Evolutionary conservation across 2,888 invertebrate species (phyloP), one percentile per base, ranked within the genome.

Genomic region (Toxonevra muliebris): DNA sequence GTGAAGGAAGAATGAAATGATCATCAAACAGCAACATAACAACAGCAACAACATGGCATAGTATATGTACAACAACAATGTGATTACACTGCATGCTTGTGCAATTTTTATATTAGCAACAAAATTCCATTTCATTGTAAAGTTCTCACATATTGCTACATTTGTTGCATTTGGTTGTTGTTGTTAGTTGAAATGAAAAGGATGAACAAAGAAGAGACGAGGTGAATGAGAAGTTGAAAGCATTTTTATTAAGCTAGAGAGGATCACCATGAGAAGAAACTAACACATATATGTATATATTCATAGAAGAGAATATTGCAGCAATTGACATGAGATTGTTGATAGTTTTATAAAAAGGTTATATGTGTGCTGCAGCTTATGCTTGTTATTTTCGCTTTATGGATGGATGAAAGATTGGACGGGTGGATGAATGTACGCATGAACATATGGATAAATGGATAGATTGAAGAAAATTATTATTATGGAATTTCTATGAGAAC

Each of bases 51-150:
- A 15, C 41, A 58, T 64, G 64, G 9, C 20, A 54, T 55, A 48
- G 15, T 3, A 8, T 30, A 30, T 30, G 30, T 30, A 30, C n/a
- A n/a, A n/a, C n/a, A n/a, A n/a, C n/a, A n/a, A n/a, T n/a, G n/a
- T 30, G 30, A 30, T 30, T 30, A 7, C 30, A 30, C 30, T 70
- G 66, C 73, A 71, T 73, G 72, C 73, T 65, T 66, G 40, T 20
- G 61, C 73, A 73, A 74, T 75, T 76, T 75, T 63, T 69, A 69
- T 74, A 74, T 67, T 70, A 70, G 65, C 65, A 65, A 69, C 71
- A 69, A 69, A 73, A 75, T 80, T 79, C 81, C 79, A 80, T 77
- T 79, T 76, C 70, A 77, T 76, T 75, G 79, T 76, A 73, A 76
- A 75, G 74, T 77, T 77, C 77, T 79, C 79, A 78, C 78, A 79